Base-by-base conservation (phyloP, 2,797 vertebrate species). In the Melanotaenia maccullochi region DNA sequence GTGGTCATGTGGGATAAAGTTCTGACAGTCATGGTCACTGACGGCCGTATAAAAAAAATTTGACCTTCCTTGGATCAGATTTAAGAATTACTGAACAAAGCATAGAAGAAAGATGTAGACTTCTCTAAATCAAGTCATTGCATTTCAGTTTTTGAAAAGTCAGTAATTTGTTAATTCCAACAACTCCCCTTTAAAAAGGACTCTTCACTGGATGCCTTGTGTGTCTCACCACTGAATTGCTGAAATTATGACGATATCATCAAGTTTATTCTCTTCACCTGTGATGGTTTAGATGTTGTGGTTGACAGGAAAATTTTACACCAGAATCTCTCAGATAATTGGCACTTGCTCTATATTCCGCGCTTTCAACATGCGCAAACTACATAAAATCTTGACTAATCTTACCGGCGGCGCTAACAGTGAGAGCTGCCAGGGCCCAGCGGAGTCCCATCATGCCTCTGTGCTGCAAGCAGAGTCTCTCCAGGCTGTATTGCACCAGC, bases 401-500 rank as follows among this genome's bases (percentile, higher is more conserved):
- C 82, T 52, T 74, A 97, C 96, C 96, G 0, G 80, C 84, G 3
- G 79, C 61, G 83, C 95, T 96, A 92, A 95, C 85, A 3, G 93
- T 84, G 62, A 97, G 93, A 0, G 87, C 79, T 3, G 86, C 87
- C 65, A 97, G 83, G 4, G 95, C 90, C 81, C 88, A 88, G 61
- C 86, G 71, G 24, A 97, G 90, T 62, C 93, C 89, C 6, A 67
- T 68, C 67, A 90, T 72, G 0, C 56, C 79, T 62, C 93, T 87
- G 25, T 95, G 89, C 80, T 95, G 93, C 12, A 85, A 87, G 82
- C 95, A 95, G 82, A 97, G 86, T 71, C 93, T 89, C 47, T 89
- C 85, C 85, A 97, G 89, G 60, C 92, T 82, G 70, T 89, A 79
- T 75, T 94, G 92, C n/a, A 96, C 90, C 80, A 97, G 67, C 73